These are phyloP conservation scores for Tenthredo distinguenda DNA, from an alignment of 2,888 invertebrate genomes.

Conservation along the genomic window DNA sequence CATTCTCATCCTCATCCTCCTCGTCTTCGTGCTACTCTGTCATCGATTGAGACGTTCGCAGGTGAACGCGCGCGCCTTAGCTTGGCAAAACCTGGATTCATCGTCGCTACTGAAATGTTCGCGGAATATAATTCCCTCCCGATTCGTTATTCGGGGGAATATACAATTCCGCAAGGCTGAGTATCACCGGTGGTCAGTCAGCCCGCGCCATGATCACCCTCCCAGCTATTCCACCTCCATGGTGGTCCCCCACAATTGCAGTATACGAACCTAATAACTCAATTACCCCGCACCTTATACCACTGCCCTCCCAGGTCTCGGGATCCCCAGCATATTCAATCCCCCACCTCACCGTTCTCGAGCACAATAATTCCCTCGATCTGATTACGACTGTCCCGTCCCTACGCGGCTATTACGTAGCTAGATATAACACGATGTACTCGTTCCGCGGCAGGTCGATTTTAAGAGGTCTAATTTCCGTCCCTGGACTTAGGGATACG, in stretches of 20 bases:
- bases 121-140: neutral
- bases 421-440: conserved; percentile 32
- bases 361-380: conserved; percentile 74
- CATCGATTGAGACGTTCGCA: conserved; percentile 47
- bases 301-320: conserved; percentile 9
- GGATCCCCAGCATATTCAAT: conserved; percentile 52
- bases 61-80: neutral
- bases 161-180: neutral
- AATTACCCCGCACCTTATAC: conserved; percentile 71
- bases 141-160: neutral
- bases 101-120: neutral
- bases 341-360: conserved; percentile 52
- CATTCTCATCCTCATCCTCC: conserved; percentile 71
- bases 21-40: conserved; percentile 32
- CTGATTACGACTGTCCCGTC: conserved; percentile 68
- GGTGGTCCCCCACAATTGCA: conserved; percentile 78
- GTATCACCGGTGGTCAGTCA: neutral
- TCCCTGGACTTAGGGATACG: neutral
- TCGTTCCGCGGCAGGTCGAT: neutral
- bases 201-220: conserved; percentile 2
- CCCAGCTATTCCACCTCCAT: conserved; percentile 68
- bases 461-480: neutral
- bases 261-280: conserved; percentile 74
- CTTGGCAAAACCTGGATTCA: conserved; percentile 1
- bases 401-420: neutral